Base-by-base conservation (phyloP, 2,888 invertebrate genomes). In the Apotomis betuletana region DNA sequence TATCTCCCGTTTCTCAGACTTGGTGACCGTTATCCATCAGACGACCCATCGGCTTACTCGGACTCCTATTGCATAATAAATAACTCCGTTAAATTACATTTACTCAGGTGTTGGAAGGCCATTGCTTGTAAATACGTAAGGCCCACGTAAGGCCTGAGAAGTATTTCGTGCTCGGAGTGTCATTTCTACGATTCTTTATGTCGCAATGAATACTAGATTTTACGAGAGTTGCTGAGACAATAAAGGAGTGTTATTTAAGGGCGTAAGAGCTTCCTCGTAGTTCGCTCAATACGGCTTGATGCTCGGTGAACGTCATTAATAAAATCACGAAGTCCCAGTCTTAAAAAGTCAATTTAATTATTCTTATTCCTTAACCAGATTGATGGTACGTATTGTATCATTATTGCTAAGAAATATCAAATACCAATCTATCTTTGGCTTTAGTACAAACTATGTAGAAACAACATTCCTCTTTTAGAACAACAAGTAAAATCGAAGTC, bases 21-120 rank as follows among this genome's bases (percentile, higher is more conserved):
- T 44, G 49, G n/a, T 70, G 70, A 70, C 70, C 70, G 70, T 67
- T 61, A 70, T 70, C 70, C 70, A 70, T 70, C 70, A 70, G 70
- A 51, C 52, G 63, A 70, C 69, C 63, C 63, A 62, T 61, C 38
- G 65, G 60, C 65, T 60, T 49, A 70, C 67, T 55, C 60, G 41
- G 60, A 67, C 55, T 61, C 27, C 55, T 67, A 67, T 61, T 67
- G 55, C 60, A 67, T 71, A 67, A 62, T 67, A 67, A 71, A 71
- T 62, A 57, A 67, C 51, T 41, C 38, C 41, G 67, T 62, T 51
- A 62, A 67, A 62, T 71, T 67, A 58, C 57, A 57, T 57, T 62
- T 67, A 71, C 57, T 58, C 67, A 61, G 44, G 59, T 67, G 63
- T 64, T 59, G 12, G 44, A 46, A 41, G 51, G 58, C 3, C 49